Conservation (phyloP, 2,797 vertebrate genomes). For the Microcaecilia unicolor region DNA sequence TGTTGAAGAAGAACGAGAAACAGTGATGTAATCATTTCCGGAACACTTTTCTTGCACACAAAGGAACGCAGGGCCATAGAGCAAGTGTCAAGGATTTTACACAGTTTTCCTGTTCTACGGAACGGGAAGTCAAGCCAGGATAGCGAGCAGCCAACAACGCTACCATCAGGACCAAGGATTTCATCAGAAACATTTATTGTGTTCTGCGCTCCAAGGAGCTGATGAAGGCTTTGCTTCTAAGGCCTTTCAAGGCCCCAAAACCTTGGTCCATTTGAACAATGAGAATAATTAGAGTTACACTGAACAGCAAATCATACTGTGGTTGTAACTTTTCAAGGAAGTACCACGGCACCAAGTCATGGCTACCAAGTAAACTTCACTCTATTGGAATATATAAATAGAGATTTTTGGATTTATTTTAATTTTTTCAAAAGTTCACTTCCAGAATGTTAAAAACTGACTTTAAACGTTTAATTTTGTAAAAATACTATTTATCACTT, state of each 20-base stretch:
- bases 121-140: slow-evolving; percentile 12
- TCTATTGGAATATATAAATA: background rate
- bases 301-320: background rate
- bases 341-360: background rate
- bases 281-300: background rate
- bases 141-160: background rate
- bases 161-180: background rate
- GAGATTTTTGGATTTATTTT: background rate
- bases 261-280: slow-evolving; percentile 7
- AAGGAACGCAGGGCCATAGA: background rate
- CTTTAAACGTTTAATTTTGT: background rate
- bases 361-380: background rate
- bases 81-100: slow-evolving; percentile 3
- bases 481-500: background rate
- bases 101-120: slow-evolving; percentile 9
- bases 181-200: background rate
- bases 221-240: background rate
- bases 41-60: slow-evolving; percentile 13
- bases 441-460: background rate
- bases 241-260: background rate
- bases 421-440: background rate
- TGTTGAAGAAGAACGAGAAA: slow-evolving; percentile 87
- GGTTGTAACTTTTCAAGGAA: background rate
- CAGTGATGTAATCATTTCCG: slow-evolving; percentile 72
- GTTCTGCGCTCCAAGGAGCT: background rate